Evolutionary conservation across 1,140 invertebrate species (phyloP).

Genomic region (Cotesia chilonis): DNA sequence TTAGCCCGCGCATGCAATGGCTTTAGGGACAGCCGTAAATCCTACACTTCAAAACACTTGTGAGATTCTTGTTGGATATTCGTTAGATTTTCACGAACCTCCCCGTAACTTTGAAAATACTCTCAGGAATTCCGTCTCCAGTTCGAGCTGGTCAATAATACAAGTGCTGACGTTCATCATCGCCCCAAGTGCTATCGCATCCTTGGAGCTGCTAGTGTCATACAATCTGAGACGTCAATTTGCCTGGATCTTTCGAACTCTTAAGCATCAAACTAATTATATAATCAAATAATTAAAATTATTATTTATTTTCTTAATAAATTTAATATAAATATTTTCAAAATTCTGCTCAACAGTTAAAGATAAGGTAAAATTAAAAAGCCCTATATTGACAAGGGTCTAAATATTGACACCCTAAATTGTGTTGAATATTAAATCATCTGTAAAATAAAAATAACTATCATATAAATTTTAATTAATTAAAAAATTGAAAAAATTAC

Average conservation of each 20-base stretch:
- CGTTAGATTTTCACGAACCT: conserved; percentile 30
- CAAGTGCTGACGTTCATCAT: conserved; percentile 42
- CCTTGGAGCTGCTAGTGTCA: conserved; percentile 26
- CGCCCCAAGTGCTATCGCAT: conserved; percentile 22
- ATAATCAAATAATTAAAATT: too few relatives aligned
- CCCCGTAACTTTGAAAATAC: conserved; percentile 37
- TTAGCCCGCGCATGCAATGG: conserved; percentile 44
- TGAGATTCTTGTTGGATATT: conserved; percentile 35
- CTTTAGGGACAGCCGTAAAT: conserved; percentile 27
- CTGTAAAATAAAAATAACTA: too few relatives aligned
- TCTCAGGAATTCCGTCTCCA: conserved; percentile 36
- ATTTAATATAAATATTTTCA: too few relatives aligned
- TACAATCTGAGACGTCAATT: conserved; percentile 38
- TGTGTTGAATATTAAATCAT: too few relatives aligned
- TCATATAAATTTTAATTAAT: too few relatives aligned
- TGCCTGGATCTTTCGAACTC: conserved; percentile 12
- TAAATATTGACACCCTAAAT: too few relatives aligned
- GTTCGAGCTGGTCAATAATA: conserved; percentile 39
- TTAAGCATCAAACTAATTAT: conserved; percentile 8
- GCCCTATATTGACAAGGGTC: too few relatives aligned
- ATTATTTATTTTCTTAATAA: too few relatives aligned
- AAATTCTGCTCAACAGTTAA: too few relatives aligned
- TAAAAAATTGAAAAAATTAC: too few relatives aligned
- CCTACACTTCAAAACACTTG: conserved; percentile 42
- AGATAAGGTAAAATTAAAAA: too few relatives aligned